Base-by-base conservation (phyloP, 1,140 invertebrate genomes). In the Zophobas morio region DNA sequence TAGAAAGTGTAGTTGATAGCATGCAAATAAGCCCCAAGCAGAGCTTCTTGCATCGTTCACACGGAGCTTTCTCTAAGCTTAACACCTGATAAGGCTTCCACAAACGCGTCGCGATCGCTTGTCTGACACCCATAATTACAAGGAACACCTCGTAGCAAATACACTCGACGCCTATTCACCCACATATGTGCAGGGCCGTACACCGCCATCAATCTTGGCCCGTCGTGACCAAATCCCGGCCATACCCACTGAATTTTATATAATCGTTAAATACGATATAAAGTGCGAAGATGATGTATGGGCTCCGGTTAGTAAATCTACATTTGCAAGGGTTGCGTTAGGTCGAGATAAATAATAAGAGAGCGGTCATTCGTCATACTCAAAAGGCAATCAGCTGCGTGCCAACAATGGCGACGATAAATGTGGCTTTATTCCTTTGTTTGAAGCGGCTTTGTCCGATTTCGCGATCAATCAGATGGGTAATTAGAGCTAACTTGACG, bases 311-410 rank as follows among this genome's bases (percentile, higher is more conserved):
- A 63, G 70, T 72, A 54, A 42, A 66, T 66, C 60, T 66, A 42
- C 60, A 39, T 73, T 73, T 75, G 78, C 78, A 82, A 81, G 81
- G 81, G 80, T 82, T 81, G 80, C 79, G 78, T 77, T 82, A 79
- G 80, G 77, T 77, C 60, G 49, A 70, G 80, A 81, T 81, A 81
- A 80, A 80, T 81, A 80, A 80, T 81, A 81, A 80, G 80, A 76
- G 77, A 80, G 70, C 79, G 78, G 73, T 78, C 83, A 85, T 85
- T 82, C 83, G 81, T 85, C 84, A 85, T 85, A 85, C 84, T 85
- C 83, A 85, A 85, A 85, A 77, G 75, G 82, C 79, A 84, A 85
- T 85, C 84, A 84, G 80, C 75, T 80, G 75, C 82, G 76, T 77
- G 81, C 75, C 80, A 82, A 83, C 84, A 84, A 84, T 81, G 66